Base-by-base conservation (phyloP, 2,113 vertebrate genomes). In the Nansenia antarctica region DNA sequence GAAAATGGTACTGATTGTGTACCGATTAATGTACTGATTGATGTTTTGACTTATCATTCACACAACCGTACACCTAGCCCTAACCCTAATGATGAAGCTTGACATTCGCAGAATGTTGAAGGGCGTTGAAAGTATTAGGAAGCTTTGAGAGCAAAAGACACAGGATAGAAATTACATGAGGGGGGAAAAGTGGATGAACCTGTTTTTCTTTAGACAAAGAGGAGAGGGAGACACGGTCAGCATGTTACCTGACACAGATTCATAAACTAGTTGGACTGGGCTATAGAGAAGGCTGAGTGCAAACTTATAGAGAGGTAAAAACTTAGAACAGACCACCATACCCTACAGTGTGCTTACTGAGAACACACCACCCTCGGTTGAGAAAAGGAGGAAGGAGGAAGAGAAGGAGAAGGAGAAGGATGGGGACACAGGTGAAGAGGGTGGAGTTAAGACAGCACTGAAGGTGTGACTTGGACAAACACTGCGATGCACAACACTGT, bases 61-160 rank as follows among this genome's bases (percentile, higher is more conserved):
- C n/a, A n/a, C n/a, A n/a, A n/a, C n/a, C n/a, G n/a, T n/a, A n/a
- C n/a, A n/a, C n/a, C n/a, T n/a, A n/a, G n/a, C n/a, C n/a, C n/a
- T n/a, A n/a, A n/a, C n/a, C n/a, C n/a, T 47, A 74, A 30, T 5
- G 12, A 67, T 3, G 26, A 59, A 88, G 54, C 78, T 64, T 66
- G 87, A 74, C 69, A 49, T 73, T 75, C 88, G 0, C 73, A n/a
- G n/a, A n/a, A n/a, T n/a, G 87, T 91, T 90, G 31, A 66, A 22
- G 9, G 27, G 26, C 29, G n/a, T 37, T 62, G 54, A 45, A 22
- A 3, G 15, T 2, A 65, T 24, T 30, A 4, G 47, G 35, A 27
- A 30, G 14, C 59, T 63, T 35, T 14, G 22, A 20, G 24, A 53
- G 84, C 74, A 81, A 79, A 83, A 72, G 70, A 2, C 32, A 53